Evolutionary conservation across 2,888 invertebrate species (phyloP).

Genomic region (Malthinus seriepunctatus): DNA sequence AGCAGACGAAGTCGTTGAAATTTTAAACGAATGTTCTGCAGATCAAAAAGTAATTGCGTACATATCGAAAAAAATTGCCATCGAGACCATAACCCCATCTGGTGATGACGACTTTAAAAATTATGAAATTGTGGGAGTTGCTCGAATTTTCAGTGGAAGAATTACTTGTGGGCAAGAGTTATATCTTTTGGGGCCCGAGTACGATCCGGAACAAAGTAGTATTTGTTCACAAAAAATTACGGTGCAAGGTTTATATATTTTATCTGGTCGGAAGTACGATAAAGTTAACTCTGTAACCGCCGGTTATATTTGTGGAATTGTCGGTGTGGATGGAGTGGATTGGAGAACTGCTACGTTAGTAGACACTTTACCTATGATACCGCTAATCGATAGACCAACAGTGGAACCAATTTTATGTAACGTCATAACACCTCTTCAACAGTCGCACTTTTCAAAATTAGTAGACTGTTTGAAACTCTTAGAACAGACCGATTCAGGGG

Average conservation of each 20-base stretch:
- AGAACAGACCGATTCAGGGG: conserved; percentile 94
- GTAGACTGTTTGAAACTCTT: conserved; percentile 80
- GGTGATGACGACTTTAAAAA: not conserved
- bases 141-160: conserved; percentile 88
- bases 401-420: conserved; percentile 88
- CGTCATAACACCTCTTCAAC: conserved; percentile 85
- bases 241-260: conserved; percentile 78
- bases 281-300: conserved; percentile 78
- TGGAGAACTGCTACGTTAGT: conserved; percentile 90
- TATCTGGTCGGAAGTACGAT: conserved; percentile 93
- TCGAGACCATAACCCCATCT: not conserved
- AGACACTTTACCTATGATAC: conserved; percentile 77
- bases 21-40: conserved; percentile 44
- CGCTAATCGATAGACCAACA: conserved; percentile 82
- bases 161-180: conserved; percentile 86
- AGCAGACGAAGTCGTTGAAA: conserved; percentile 62
- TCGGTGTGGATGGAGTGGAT: conserved; percentile 81
- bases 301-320: conserved; percentile 90
- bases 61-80: conserved; percentile 67
- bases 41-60: conserved; percentile 72
- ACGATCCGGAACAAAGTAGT: not conserved
- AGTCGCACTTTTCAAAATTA: conserved; percentile 75
- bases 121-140: conserved; percentile 1
- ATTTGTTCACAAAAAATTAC: conserved; percentile 41
- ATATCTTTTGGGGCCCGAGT: conserved; percentile 24